Percentiles rank a stretch among this genome's conserved stretches.
Conservation (phyloP, 2,113 vertebrate genomes). For the mouse (Mus musculus) region DNA sequence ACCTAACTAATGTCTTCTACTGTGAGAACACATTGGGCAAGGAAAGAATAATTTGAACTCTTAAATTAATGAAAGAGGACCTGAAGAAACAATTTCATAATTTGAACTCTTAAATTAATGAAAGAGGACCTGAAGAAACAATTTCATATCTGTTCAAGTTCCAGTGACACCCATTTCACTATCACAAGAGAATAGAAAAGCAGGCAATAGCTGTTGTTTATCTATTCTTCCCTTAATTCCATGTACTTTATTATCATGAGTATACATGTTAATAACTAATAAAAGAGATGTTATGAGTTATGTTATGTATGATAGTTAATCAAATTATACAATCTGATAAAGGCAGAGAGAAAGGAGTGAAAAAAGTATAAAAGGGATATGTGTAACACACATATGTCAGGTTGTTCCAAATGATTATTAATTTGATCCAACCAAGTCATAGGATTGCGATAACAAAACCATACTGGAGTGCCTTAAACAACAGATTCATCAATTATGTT, state of each 20-base stretch:
- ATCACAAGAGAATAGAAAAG: background rate
- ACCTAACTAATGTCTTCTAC: constrained; percentile 30
- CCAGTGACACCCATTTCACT: background rate
- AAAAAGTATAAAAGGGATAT: background rate
- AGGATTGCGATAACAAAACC: background rate
- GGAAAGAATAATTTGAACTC: background rate
- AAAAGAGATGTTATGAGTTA: background rate
- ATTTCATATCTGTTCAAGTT: background rate
- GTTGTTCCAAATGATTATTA: background rate
- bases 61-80: background rate
- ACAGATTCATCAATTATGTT: background rate
- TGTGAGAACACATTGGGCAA: background rate
- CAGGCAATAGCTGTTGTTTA: background rate
- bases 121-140: background rate
- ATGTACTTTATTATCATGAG: background rate
- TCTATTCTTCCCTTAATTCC: background rate
- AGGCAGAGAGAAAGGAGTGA: background rate
- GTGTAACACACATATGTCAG: background rate
- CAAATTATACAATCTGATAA: background rate
- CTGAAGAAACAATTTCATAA: background rate
- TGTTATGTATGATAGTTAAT: background rate
- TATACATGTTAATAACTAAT: background rate
- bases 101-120: background rate
- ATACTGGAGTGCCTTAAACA: no score
- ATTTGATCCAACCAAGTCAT: background rate